phyloP scores from a whole-genome alignment of 2,113 vertebrate species.

The Harpagus bidentatus region DNA sequence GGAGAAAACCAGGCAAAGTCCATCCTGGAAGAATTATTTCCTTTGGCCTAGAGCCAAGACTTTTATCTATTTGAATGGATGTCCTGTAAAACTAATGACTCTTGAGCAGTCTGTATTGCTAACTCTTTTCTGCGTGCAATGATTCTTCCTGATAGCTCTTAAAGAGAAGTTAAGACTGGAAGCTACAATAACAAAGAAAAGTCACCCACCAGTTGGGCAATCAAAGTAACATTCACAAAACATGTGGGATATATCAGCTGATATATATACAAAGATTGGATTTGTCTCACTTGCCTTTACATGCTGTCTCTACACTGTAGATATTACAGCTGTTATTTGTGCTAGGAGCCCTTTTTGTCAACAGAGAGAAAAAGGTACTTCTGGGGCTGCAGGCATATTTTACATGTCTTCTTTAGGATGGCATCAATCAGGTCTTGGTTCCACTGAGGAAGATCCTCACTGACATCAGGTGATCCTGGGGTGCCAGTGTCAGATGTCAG shows the following conservation, averaged over 20 bases:
- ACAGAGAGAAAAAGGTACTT: neutral
- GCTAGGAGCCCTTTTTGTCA: neutral
- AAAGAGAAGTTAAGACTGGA: neutral
- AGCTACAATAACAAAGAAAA: slow-evolving; percentile 4
- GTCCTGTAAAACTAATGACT: neutral
- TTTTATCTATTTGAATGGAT: neutral
- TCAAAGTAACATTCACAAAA: neutral
- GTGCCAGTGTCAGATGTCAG: neutral
- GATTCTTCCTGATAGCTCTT: neutral
- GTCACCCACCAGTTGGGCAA: neutral
- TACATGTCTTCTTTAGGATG: neutral
- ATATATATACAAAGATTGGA: neutral
- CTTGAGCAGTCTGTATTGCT: neutral
- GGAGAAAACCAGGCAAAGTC: neutral
- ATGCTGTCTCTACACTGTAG: neutral
- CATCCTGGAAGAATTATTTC: neutral
- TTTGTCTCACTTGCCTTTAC: neutral
- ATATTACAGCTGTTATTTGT: neutral
- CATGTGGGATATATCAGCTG: neutral
- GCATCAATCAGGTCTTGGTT: neutral
- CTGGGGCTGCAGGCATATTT: neutral
- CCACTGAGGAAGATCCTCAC: neutral
- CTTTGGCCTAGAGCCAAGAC: neutral
- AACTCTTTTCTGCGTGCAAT: neutral
- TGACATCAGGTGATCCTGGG: neutral